Conservation (phyloP, 2,797 vertebrate genomes). For the Parauchenoglanis punctatus region DNA sequence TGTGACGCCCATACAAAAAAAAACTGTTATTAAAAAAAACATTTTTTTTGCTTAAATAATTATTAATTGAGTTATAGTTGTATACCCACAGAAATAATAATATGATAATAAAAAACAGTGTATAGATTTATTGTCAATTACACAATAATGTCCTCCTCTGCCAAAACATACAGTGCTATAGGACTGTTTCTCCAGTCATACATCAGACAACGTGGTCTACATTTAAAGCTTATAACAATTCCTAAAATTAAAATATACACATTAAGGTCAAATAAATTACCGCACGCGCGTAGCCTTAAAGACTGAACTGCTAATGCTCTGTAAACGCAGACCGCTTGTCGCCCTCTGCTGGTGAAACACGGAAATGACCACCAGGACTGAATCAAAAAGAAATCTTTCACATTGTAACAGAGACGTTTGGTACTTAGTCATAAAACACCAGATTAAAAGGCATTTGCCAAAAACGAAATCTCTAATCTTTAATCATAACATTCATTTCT, state of each 20-base stretch:
- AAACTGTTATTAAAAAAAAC: neutral
- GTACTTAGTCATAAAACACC: neutral
- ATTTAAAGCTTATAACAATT: neutral
- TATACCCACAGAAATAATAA: neutral
- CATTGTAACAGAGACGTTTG: neutral
- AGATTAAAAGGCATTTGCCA: neutral
- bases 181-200: neutral
- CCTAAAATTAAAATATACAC: neutral
- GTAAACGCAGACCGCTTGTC: slow-evolving; percentile 31
- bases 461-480: neutral
- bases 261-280: neutral
- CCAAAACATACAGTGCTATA: neutral
- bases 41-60: neutral
- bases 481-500: neutral
- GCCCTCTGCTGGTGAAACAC: slow-evolving; percentile 66
- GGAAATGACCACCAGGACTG: neutral
- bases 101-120: too few species aligned
- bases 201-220: neutral
- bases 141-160: neutral
- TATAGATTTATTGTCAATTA: neutral
- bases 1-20: neutral
- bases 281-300: neutral
- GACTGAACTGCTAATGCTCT: neutral
- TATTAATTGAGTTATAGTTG: neutral
- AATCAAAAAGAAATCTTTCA: neutral